Evolutionary conservation across 2,113 vertebrate genomes (phyloP), one percentile per base, ranked within the genome.

Genomic region (Elgaria multicarinata): DNA sequence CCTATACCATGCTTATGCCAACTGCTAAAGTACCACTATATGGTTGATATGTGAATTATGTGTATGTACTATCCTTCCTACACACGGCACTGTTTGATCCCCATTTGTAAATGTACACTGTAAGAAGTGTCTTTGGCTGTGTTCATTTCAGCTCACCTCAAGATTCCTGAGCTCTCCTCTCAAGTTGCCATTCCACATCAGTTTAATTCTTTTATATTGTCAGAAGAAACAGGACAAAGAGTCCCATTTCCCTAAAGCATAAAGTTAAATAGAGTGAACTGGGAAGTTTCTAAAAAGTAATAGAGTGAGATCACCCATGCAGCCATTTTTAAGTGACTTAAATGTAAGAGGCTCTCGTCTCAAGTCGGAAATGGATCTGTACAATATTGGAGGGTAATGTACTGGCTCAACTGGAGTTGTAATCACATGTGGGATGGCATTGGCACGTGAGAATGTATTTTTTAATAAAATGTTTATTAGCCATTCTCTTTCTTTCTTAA

Each of bases 211-310:
- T 74, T 75, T 1, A 2, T 1, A 3, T 20, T 18, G 64, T 0
- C 26, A 64, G 91, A n/a, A 22, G 90, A 94, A 89, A 89, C 6
- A 64, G 67, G 90, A 89, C 92, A 93, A 33, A 79, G 66, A 66
- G 80, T 46, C 89, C 71, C 31, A 90, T 95, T 94, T 71, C 94
- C 93, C 89, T 9, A 1, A 88, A 90, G 87, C 64, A 88, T n/a
- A 33, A 89, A 92, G 90, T 93, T 94, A 95, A 96, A 95, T 87
- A 93, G 95, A 93, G 95, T 28, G 90, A 95, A 80, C 31, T 36
- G 92, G 91, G 90, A 53, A 91, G 86, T 85, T 93, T 87, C 78
- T 85, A 39, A 24, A 33, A 89, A 95, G 94, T 95, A 95, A 93
- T 81, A 88, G 91, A 44, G 91, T 82, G 95, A 94, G 92, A 90